phyloP scores from a whole-genome alignment of 2,888 invertebrate species.

The Heliconius ismenius region DNA sequence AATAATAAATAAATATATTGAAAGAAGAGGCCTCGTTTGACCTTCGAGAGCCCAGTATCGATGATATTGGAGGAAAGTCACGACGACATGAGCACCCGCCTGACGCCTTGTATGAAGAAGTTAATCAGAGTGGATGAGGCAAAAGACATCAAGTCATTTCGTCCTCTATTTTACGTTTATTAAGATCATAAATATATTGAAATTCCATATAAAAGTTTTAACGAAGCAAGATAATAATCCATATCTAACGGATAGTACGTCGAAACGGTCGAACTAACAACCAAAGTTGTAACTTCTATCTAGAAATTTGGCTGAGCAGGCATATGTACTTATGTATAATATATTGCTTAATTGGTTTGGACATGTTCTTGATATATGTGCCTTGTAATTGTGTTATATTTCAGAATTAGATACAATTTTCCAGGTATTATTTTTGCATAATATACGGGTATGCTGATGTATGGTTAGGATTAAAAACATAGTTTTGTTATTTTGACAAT shows the following conservation, averaged over 20 bases:
- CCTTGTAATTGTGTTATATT: no score
- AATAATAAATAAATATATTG: no score
- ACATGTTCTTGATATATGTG: neutral
- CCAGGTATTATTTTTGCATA: no score
- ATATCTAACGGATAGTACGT: neutral
- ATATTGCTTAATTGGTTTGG: neutral
- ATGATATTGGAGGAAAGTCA: no score
- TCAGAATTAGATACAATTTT: no score
- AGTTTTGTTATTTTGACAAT: no score
- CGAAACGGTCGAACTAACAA: neutral
- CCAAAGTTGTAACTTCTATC: constrained; percentile 7
- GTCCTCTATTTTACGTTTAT: neutral
- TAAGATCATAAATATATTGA: neutral
- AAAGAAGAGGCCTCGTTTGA: no score
- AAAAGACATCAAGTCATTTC: neutral
- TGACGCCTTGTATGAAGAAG: no score
- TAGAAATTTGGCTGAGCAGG: neutral
- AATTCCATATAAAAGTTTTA: neutral
- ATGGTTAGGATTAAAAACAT: no score
- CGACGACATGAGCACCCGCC: no score
- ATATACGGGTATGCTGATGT: neutral
- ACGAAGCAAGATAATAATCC: neutral
- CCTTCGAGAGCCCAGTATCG: no score
- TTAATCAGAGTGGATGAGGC: no score
- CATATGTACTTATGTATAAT: neutral